Percentiles rank a stretch among this genome's conserved stretches.
Evolutionary conservation across 2,888 invertebrate genomes (phyloP).

Genomic region (Dynastes maya): DNA sequence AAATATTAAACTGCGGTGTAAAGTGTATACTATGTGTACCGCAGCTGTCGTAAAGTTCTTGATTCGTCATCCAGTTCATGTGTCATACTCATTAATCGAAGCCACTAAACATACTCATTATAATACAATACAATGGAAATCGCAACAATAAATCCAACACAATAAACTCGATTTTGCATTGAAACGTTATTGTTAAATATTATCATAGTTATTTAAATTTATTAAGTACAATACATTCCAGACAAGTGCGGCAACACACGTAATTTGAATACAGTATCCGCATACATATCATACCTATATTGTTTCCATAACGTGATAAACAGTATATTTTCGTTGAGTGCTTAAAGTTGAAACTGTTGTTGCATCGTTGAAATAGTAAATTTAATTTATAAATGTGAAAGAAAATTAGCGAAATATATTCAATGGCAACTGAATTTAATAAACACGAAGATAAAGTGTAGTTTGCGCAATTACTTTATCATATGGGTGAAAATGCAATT

Average conservation of each 20-base stretch:
- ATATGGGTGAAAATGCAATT: no score
- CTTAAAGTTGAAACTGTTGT: no score
- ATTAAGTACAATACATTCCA: conserved; percentile 38
- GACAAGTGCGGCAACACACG: conserved; percentile 17
- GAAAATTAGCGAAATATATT: no score
- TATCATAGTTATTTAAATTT: conserved; percentile 27
- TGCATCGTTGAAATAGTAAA: no score
- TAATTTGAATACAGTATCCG: conserved; percentile 44
- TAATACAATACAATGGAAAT: conserved; percentile 32
- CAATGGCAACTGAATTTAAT: no score
- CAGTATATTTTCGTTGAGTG: no score
- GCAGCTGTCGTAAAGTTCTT: conserved; percentile 14
- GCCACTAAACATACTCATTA: conserved; percentile 3
- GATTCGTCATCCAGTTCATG: conserved; percentile 35
- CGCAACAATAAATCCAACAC: conserved; percentile 19
- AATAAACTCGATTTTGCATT: conserved; percentile 11
- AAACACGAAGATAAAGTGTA: no score
- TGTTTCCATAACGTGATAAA: conserved; percentile 21
- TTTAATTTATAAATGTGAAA: no score
- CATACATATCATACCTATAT: conserved; percentile 1
- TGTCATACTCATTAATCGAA: conserved; percentile 11
- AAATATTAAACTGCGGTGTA: conserved; percentile 14
- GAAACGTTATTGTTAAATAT: conserved; percentile 31
- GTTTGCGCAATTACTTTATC: no score
- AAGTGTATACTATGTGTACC: not conserved